Conservation (phyloP, 2,113 vertebrate genomes). For the Paramormyrops kingsleyae region DNA sequence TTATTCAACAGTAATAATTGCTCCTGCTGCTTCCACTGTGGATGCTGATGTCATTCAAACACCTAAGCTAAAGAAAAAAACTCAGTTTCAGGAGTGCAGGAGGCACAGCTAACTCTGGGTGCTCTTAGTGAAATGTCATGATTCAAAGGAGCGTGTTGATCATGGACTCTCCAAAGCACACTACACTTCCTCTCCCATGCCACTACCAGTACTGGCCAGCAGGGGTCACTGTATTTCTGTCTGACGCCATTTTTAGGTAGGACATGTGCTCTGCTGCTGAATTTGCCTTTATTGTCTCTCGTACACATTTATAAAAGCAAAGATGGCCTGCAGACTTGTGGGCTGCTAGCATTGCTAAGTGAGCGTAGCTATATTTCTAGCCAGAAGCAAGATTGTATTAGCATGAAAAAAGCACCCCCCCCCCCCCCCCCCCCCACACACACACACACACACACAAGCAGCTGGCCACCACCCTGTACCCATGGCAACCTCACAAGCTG, state of each 20-base stretch:
- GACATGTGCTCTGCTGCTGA: neutral
- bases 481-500: slow-evolving; percentile 53
- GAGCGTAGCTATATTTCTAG: neutral
- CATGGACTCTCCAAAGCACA: neutral
- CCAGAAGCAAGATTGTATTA: neutral
- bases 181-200: neutral
- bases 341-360: neutral
- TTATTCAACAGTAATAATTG: neutral
- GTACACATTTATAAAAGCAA: neutral
- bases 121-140: neutral
- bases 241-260: neutral
- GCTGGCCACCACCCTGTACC: slow-evolving; percentile 59
- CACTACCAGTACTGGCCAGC: neutral
- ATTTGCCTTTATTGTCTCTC: neutral
- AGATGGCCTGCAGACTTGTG: neutral
- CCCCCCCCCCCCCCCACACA: neutral
- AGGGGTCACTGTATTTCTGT: neutral
- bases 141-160: neutral
- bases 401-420: neutral
- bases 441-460: neutral
- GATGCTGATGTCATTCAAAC: neutral
- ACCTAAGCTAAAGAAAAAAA: neutral
- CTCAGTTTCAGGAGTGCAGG: neutral
- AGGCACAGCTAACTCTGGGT: neutral
- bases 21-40: neutral